Evolutionary conservation across 2,888 invertebrate genomes (phyloP).

Genomic region (Drosophila cracens): DNA sequence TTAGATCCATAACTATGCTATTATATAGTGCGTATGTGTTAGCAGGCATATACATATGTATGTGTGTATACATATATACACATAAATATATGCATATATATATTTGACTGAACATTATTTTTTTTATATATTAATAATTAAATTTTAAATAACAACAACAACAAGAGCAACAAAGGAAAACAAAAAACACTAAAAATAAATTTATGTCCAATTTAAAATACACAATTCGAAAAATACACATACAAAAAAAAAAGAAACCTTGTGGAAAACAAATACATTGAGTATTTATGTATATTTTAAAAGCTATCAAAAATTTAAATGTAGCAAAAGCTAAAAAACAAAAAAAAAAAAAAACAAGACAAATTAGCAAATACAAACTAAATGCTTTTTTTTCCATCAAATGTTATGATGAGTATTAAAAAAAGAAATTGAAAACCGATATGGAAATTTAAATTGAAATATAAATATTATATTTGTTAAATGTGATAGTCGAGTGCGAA

Average conservation of each 20-base stretch:
- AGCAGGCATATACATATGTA: constrained; percentile 16
- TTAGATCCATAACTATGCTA: constrained; percentile 44
- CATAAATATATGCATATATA: constrained; percentile 46
- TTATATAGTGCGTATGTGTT: constrained; percentile 33
- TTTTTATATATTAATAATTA: constrained; percentile 71
- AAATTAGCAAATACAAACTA: background rate
- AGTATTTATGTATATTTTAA: constrained; percentile 24
- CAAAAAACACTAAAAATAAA: background rate
- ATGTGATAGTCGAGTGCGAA: constrained; percentile 52
- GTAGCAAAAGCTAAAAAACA: constrained; percentile 11
- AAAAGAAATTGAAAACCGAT: constrained; percentile 3
- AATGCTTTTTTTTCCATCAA: constrained; percentile 21
- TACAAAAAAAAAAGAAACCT: background rate
- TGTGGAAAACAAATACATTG: constrained; percentile 1
- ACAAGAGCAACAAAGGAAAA: background rate
- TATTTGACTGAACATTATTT: constrained; percentile 79
- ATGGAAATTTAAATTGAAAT: background rate
- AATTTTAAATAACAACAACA: constrained; percentile 51
- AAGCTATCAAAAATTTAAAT: constrained; percentile 25
- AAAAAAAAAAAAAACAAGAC: background rate
- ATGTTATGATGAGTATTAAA: constrained; percentile 18
- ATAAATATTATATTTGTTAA: constrained; percentile 7
- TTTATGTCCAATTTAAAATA: constrained; percentile 45
- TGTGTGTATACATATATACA: constrained; percentile 19
- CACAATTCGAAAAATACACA: background rate